Evolutionary conservation across 2,888 invertebrate genomes (phyloP).

Genomic region (Rhogogaster chlorosoma): DNA sequence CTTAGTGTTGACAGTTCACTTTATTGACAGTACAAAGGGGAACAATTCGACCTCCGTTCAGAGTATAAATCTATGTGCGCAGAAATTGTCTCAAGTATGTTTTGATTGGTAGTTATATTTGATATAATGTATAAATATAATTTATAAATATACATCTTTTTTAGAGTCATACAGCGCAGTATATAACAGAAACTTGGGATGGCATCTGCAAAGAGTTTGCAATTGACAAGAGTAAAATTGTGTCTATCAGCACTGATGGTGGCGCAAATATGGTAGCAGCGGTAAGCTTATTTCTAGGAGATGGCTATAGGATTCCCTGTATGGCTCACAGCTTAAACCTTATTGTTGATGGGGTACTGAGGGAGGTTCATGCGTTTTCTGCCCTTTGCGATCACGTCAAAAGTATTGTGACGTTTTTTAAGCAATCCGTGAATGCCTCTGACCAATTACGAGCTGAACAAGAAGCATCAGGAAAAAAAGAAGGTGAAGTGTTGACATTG

Average conservation of each 20-base stretch:
- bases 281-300: constrained; percentile 63
- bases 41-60: background rate
- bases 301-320: constrained; percentile 64
- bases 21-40: background rate
- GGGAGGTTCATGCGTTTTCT: constrained; percentile 60
- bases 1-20: constrained; percentile 4
- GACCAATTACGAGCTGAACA: constrained; percentile 67
- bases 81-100: constrained; percentile 10
- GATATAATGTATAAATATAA: background rate
- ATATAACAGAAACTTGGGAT: constrained; percentile 15
- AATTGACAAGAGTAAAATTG: constrained; percentile 47
- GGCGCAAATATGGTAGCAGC: constrained; percentile 66
- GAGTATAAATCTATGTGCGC: constrained; percentile 9
- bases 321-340: constrained; percentile 66
- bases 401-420: constrained; percentile 67
- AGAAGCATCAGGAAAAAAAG: constrained; percentile 62
- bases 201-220: constrained; percentile 10
- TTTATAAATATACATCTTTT: background rate
- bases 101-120: background rate
- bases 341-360: constrained; percentile 64
- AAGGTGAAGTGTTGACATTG: constrained; percentile 65
- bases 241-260: constrained; percentile 65
- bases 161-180: constrained; percentile 34
- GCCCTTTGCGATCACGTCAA: constrained; percentile 65
- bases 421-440: constrained; percentile 60